These are phyloP conservation scores for Heliconius ethilla DNA, from an alignment of 2,888 invertebrate species.

Conservation along the genomic window DNA sequence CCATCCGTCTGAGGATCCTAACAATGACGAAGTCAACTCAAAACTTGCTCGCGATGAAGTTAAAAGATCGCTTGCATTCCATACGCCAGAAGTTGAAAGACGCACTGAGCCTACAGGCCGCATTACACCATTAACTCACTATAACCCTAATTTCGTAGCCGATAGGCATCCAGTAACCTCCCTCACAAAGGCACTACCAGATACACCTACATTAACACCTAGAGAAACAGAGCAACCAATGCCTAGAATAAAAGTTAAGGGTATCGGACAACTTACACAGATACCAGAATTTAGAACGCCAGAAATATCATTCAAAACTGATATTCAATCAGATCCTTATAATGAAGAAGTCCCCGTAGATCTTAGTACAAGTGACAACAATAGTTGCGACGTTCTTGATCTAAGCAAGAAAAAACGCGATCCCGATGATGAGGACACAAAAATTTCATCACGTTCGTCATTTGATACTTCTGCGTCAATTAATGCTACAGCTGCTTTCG, in stretches of 20 bases:
- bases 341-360: slow-evolving; percentile 85
- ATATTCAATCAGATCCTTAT: slow-evolving; percentile 65
- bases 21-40: slow-evolving; percentile 86
- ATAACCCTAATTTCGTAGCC: slow-evolving; percentile 71
- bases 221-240: slow-evolving; percentile 67
- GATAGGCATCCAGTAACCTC: slow-evolving; percentile 74
- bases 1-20: slow-evolving; percentile 92
- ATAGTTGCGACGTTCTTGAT: slow-evolving; percentile 87
- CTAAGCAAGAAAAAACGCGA: slow-evolving; percentile 88
- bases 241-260: slow-evolving; percentile 84
- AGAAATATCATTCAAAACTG: slow-evolving; percentile 63
- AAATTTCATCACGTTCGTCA: slow-evolving; percentile 71
- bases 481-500: slow-evolving; percentile 72
- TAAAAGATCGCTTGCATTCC: slow-evolving; percentile 80
- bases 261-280: slow-evolving; percentile 83
- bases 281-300: slow-evolving; percentile 76
- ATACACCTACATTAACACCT: slow-evolving; percentile 60
- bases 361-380: slow-evolving; percentile 83
- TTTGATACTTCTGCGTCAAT: slow-evolving; percentile 69
- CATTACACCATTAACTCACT: slow-evolving; percentile 73
- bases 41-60: slow-evolving; percentile 81
- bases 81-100: slow-evolving; percentile 77
- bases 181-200: slow-evolving; percentile 68
- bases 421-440: slow-evolving; percentile 65
- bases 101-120: slow-evolving; percentile 69